A percentile compares a stretch with the other conserved stretches of the same genome.
Conservation (phyloP, 2,113 vertebrate genomes). For the Tychaedon coryphoeus region DNA sequence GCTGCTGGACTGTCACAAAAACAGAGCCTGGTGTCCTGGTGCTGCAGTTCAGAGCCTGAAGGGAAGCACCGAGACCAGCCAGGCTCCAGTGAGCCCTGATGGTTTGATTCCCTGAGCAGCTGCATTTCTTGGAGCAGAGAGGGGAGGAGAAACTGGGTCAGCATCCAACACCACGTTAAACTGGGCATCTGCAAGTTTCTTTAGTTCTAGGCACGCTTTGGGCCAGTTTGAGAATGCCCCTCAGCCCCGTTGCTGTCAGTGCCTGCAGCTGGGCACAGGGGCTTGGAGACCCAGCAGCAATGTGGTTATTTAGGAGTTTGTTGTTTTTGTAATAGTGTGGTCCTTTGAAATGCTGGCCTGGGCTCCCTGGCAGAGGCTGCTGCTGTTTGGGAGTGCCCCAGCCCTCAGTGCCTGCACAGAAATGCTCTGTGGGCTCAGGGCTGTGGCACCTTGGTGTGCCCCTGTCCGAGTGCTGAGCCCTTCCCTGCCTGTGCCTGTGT, state of each 20-base stretch:
- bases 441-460: not conserved
- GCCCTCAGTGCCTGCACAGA: not conserved
- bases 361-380: not conserved
- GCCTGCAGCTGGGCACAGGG: not conserved
- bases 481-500: not conserved
- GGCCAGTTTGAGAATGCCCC: not conserved
- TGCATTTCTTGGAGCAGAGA: not conserved
- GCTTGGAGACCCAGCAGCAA: not conserved
- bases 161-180: accelerated
- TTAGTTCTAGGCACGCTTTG: not conserved
- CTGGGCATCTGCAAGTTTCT: not conserved
- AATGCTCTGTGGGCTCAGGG: not conserved
- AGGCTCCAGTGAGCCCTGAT: not conserved
- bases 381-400: not conserved
- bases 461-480: not conserved
- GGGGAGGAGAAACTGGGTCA: not conserved
- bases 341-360: not conserved
- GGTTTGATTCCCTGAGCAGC: not conserved
- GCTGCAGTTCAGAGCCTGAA: not conserved
- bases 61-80: accelerated
- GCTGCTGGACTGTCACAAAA: not conserved
- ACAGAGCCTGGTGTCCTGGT: not conserved
- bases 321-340: not conserved
- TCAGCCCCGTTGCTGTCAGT: not conserved
- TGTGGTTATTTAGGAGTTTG: not conserved